phyloP scores from a whole-genome alignment of 2,113 vertebrate genomes.

The Chiloscyllium plagiosum region DNA sequence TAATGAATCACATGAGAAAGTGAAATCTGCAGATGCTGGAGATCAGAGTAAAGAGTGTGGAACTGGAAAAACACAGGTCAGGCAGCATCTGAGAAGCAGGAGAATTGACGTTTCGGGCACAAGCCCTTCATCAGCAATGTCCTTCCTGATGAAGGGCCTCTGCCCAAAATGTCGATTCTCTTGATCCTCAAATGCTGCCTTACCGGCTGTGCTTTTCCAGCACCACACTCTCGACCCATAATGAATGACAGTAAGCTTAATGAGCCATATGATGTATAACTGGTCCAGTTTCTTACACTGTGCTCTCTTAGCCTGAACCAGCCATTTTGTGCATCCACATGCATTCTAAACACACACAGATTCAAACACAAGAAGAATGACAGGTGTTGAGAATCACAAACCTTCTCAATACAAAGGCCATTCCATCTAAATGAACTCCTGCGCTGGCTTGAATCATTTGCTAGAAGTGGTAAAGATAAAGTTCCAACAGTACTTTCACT shows the following conservation, averaged over 20 bases:
- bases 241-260: background rate
- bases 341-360: background rate
- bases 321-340: background rate
- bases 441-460: background rate
- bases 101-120: too few relatives aligned
- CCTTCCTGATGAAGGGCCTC: too few relatives aligned
- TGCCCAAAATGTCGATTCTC: too few relatives aligned
- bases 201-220: too few relatives aligned
- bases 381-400: background rate
- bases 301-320: background rate
- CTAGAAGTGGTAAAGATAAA: background rate
- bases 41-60: too few relatives aligned
- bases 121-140: too few relatives aligned
- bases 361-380: background rate
- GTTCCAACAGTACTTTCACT: background rate
- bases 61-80: too few relatives aligned
- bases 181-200: too few relatives aligned
- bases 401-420: background rate
- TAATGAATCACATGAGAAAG: too few relatives aligned
- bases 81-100: too few relatives aligned
- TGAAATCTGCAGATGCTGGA: too few relatives aligned
- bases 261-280: background rate
- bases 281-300: background rate
- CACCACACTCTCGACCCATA: too few relatives aligned
- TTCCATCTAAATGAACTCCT: background rate